phyloP scores from a whole-genome alignment of 2,797 vertebrate species.

The Molossus alvarezi region DNA sequence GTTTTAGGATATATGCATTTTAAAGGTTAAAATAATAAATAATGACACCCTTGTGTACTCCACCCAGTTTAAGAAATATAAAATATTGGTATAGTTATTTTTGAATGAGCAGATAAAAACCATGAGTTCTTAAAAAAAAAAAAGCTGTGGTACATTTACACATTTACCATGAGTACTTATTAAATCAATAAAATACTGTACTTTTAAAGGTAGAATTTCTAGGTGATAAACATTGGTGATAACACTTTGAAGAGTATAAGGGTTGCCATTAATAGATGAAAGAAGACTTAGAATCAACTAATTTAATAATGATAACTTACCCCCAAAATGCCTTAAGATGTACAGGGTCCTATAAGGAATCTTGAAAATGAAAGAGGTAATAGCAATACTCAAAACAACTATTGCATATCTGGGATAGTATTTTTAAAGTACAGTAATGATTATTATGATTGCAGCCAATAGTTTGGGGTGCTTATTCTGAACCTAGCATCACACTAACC shows the following conservation, averaged over 20 bases:
- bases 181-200: constrained; percentile 5
- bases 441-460: constrained; percentile 5
- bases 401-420: not conserved
- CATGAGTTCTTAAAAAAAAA: not conserved
- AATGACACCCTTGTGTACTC: not conserved
- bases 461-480: constrained; percentile 38
- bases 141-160: not conserved
- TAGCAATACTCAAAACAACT: not conserved
- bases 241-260: constrained; percentile 4
- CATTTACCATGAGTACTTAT: not conserved
- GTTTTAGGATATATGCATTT: constrained; percentile 13
- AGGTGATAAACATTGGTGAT: not conserved
- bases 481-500: not conserved
- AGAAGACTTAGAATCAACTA: constrained; percentile 40
- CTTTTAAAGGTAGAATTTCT: constrained; percentile 63
- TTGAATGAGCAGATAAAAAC: constrained; percentile 55
- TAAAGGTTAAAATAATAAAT: constrained; percentile 13
- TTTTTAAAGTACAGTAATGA: constrained; percentile 28
- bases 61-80: constrained; percentile 4
- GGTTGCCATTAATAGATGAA: constrained; percentile 46
- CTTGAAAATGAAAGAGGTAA: constrained; percentile 27
- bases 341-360: not conserved
- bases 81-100: not conserved
- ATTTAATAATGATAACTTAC: not conserved
- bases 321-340: not conserved